Evolutionary conservation across 2,888 invertebrate species (phyloP).

Genomic region (Drosophila greeni): DNA sequence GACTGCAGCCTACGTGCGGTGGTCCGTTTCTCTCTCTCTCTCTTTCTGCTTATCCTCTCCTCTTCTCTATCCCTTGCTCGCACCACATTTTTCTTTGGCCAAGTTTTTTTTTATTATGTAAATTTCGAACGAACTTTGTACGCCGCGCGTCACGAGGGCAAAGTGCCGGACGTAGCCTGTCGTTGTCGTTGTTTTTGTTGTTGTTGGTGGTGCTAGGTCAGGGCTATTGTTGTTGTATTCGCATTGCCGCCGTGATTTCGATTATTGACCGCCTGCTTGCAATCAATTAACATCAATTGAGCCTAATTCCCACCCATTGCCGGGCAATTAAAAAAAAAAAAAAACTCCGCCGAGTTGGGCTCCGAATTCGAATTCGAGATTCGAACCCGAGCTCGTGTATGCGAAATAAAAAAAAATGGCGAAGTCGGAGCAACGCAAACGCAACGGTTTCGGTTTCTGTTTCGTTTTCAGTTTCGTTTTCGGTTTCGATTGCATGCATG

Average conservation of each 20-base stretch:
- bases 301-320: constrained; percentile 61
- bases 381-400: constrained; percentile 27
- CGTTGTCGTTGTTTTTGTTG: too few species aligned
- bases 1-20: constrained; percentile 31
- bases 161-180: constrained; percentile 30
- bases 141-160: constrained; percentile 42
- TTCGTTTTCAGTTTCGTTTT: constrained; percentile 27
- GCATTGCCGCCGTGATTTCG: constrained; percentile 24
- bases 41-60: not conserved
- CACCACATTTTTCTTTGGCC: constrained; percentile 20
- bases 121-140: constrained; percentile 31
- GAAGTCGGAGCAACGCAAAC: constrained; percentile 49
- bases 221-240: constrained; percentile 57
- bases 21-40: constrained; percentile 1
- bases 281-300: constrained; percentile 72
- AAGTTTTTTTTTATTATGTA: constrained; percentile 40
- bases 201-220: constrained; percentile 59
- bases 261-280: constrained; percentile 49
- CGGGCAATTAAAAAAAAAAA: constrained; percentile 66
- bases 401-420: constrained; percentile 65
- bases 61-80: not conserved
- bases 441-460: constrained; percentile 56
- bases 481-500: constrained; percentile 51
- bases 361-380: constrained; percentile 57
- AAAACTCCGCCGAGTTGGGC: constrained; percentile 35